Base-by-base conservation (phyloP, 2,888 invertebrate genomes). In the Spatulosminthurus flaviceps region DNA sequence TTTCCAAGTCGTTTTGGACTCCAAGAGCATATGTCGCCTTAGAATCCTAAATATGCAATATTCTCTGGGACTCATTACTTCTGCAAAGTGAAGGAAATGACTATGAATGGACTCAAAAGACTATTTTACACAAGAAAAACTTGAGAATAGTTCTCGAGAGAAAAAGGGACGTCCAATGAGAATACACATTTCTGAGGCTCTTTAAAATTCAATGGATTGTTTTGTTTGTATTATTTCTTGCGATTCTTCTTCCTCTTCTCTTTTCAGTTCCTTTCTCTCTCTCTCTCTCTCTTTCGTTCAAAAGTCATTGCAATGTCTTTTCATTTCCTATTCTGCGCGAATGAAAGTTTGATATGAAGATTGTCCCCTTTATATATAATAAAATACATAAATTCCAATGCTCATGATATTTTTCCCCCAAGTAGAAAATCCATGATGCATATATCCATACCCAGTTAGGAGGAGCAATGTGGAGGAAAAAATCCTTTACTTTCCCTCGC, bases 381-480 rank as follows among this genome's bases (percentile, higher is more conserved):
- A n/a, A 51, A 51, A 51, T 51, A 51, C 19, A 51, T n/a, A 51
- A 51, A 51, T 51, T 51, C 51, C 51, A 19, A 51, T 51, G 51
- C 51, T 51, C 9, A 51, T 34, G 51, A 51, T 51, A 51, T 51
- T 51, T 19, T 51, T 51, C 16, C 41, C 41, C 16, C 51, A 51
- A n/a, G 51, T 19, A 51, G 51, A 51, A 51, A 51, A 51, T 51
- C 5, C 9, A 34, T 34, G 34, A 7, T 34, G 5, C 9, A 34
- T 34, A 34, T 34, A 34, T 9, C 34, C 9, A 34, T 9, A 34
- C 34, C 9, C 34, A 34, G 5, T 7, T 34, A 34, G 5, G 34
- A 34, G 9, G 34, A 34, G 34, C 9, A 34, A 9, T 34, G 34
- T 34, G 34, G 34, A n/a, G n/a, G n/a, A n/a, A n/a, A n/a, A n/a